These are phyloP conservation scores for Lydus trimaculatus DNA, from an alignment of 2,888 invertebrate genomes.

Conservation along the genomic window DNA sequence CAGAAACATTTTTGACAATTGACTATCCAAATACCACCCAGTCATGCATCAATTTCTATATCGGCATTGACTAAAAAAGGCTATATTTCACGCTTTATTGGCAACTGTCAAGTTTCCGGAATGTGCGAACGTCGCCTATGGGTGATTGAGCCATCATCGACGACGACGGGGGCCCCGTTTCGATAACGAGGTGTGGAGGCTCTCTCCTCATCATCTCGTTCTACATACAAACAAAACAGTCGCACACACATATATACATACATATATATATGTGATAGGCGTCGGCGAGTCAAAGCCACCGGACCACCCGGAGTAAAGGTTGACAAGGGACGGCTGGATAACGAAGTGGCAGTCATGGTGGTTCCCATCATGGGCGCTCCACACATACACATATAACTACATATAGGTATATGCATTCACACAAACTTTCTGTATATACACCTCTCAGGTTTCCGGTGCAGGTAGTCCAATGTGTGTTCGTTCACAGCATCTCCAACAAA, in stretches of 20 bases:
- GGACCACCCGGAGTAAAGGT: conserved; percentile 47
- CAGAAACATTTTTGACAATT: background rate
- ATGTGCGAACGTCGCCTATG: conserved; percentile 47
- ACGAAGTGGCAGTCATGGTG: conserved; percentile 52
- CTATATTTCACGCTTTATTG: conserved; percentile 52
- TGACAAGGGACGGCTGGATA: conserved; percentile 55
- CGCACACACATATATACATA: background rate
- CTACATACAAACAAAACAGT: conserved; percentile 10
- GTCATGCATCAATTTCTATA: conserved; percentile 9
- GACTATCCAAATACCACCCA: background rate
- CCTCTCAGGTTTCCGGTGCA: conserved; percentile 37
- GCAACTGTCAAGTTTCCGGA: conserved; percentile 44
- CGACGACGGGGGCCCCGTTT: conserved; percentile 44
- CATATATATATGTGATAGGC: conserved; percentile 13
- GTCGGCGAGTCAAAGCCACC: conserved; percentile 21
- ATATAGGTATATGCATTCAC: background rate
- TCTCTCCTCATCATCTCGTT: conserved; percentile 25
- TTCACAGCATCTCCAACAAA: conserved; percentile 19
- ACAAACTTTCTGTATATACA: background rate
- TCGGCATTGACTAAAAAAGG: conserved; percentile 38
- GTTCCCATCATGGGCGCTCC: conserved; percentile 32
- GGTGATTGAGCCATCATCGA: conserved; percentile 55
- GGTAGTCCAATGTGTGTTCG: conserved; percentile 28
- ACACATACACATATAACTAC: background rate
- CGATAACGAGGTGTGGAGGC: conserved; percentile 55